Base-by-base conservation (phyloP, 2,113 vertebrate species). In the Periophthalmodon schlosseri region DNA sequence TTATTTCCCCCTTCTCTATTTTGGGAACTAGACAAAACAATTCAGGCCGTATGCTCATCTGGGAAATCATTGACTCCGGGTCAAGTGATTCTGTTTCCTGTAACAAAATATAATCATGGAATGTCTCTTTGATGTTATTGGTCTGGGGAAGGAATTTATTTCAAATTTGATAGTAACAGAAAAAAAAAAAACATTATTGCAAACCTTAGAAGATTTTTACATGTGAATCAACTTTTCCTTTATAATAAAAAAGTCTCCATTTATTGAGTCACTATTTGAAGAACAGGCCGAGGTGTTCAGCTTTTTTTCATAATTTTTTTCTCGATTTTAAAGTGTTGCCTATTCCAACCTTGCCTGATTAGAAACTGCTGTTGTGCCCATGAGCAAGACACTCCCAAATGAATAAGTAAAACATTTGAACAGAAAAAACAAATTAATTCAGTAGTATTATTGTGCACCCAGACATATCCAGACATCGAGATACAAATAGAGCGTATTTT, bases 401-500 rank as follows among this genome's bases (percentile, higher is more conserved):
- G 39, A 44, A 39, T 7, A 18, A 5, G 5, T 20, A 52, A 18
- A 52, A 18, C 16, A 7, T 18, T 20, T 52, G 16, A 20, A 52
- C 15, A 18, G 50, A 20, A 33, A n/a, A 33, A 28, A 15, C 57
- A 71, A 44, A 44, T 44, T 10, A 9, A 11, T 20, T 34, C 36
- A 74, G 33, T 61, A 63, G 60, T 33, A 21, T 44, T 10, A 44
- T 44, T 23, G 13, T 64, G 16, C 28, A 49, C 3, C 21, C 57
- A 24, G 54, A 57, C 23, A 58, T 12, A 58, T 54, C 20, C 56
- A 24, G n/a, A 24, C n/a, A 57, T 21, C 20, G 52, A 6, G 21
- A 47, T 28, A 68, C 34, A 57, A 63, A 75, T 5, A 46, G 70
- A 8, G 47, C 10, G 65, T 49, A 34, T 52, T 50, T 33, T 72